Base-by-base conservation (phyloP, 2,888 invertebrate species). In the Gryllus longicercus region DNA sequence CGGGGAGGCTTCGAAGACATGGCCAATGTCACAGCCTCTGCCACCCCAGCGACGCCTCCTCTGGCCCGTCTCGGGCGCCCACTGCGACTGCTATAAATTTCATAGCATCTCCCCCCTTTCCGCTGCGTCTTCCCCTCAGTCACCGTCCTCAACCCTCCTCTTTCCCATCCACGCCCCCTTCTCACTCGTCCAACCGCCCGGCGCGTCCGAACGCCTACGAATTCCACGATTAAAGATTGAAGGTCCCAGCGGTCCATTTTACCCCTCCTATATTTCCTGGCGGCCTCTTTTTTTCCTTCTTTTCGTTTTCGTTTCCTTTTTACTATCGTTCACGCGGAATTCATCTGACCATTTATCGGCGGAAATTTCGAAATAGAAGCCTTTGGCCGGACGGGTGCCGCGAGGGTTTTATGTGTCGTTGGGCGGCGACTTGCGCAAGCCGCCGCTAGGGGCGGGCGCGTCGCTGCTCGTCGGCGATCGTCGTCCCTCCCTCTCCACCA, bases 161-260 rank as follows among this genome's bases (percentile, higher is more conserved):
- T 63, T 63, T 63, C 63, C 16, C 16, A 3, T 16, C n/a, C 63
- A n/a, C n/a, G 16, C n/a, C n/a, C 63, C n/a, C 8, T 21, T 21
- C 63, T 16, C 63, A 4, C 38, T 38, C 38, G 38, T 8, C 38
- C 38, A 38, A 38, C 38, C 38, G 8, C 8, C 38, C 5, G 38
- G 38, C 38, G 38, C 38, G 38, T 38, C 38, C 38, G 63, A 63
- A n/a, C 14, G 63, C 16, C 63, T 63, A 63, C 63, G 63, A 63
- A 63, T n/a, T 63, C 16, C 63, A 5, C 63, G 63, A 63, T 63
- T 63, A 63, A 63, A 63, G 63, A 63, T 63, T 14, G 63, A 63
- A n/a, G n/a, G 63, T n/a, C 63, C n/a, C 63, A 63, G n/a, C 16
- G 63, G 63, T 63, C 63, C 63, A n/a, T 63, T 63, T 63, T n/a